phyloP scores from a whole-genome alignment of 2,797 vertebrate genomes.

The Neostethus bicornis region DNA sequence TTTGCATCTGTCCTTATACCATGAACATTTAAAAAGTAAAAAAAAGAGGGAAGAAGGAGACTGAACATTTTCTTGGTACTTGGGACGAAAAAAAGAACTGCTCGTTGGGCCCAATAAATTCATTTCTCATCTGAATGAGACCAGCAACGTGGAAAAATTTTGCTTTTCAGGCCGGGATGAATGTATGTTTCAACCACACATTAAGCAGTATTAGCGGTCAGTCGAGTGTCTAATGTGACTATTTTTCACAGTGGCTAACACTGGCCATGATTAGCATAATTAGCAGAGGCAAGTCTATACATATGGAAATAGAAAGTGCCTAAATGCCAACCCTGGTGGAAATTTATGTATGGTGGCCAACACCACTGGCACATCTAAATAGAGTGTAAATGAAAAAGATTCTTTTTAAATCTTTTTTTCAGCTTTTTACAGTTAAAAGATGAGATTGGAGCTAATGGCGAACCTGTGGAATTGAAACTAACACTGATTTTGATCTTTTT shows the following conservation, averaged over 20 bases:
- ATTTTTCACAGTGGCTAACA: slow-evolving; percentile 97
- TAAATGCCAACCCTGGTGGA: slow-evolving; percentile 93
- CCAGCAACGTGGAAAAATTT: slow-evolving; percentile 97
- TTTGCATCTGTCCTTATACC: slow-evolving; percentile 75
- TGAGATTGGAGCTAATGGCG: slow-evolving; percentile 27
- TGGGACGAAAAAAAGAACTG: slow-evolving; percentile 80
- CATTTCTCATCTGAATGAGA: slow-evolving; percentile 95
- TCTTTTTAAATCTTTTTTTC: slow-evolving; percentile 68
- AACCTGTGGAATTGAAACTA: slow-evolving; percentile 13
- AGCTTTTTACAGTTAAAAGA: slow-evolving; percentile 58
- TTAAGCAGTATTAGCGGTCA: slow-evolving; percentile 96
- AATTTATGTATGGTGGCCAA: slow-evolving; percentile 93
- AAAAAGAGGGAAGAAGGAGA: slow-evolving; percentile 63
- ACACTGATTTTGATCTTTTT: slow-evolving; percentile 15
- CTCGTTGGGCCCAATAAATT: slow-evolving; percentile 91
- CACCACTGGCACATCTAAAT: slow-evolving; percentile 90
- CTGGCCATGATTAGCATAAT: slow-evolving; percentile 97
- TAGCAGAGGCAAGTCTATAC: slow-evolving; percentile 96
- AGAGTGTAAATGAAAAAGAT: slow-evolving; percentile 87
- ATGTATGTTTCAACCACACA: slow-evolving; percentile 97
- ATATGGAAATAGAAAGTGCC: slow-evolving; percentile 95
- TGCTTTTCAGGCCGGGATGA: slow-evolving; percentile 92
- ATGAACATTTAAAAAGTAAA: slow-evolving; percentile 67
- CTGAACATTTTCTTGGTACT: slow-evolving; percentile 80
- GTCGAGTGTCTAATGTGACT: slow-evolving; percentile 96